Evolutionary conservation across 2,113 vertebrate species (phyloP).

Genomic region (Nannobrachium achirus): DNA sequence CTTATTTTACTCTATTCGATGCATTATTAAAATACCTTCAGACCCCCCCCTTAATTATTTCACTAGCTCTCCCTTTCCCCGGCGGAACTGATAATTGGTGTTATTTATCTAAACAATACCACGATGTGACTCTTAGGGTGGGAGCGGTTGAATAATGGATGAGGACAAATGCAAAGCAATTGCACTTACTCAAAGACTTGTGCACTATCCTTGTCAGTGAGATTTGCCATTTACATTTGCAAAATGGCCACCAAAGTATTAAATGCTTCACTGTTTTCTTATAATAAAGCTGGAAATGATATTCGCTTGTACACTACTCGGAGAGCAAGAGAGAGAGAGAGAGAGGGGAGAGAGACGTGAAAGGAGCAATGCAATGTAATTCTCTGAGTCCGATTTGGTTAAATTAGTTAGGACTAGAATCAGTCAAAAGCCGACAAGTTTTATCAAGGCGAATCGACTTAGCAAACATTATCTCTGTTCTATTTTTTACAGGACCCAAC

Average conservation of each 20-base stretch:
- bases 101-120: slow-evolving; percentile 81
- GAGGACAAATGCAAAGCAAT: slow-evolving; percentile 74
- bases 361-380: too few species aligned
- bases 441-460: too few species aligned
- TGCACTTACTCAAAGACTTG: slow-evolving; percentile 65
- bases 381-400: slow-evolving; percentile 48
- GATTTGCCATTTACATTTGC: slow-evolving; percentile 37
- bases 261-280: slow-evolving; percentile 50
- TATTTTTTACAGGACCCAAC: too few species aligned
- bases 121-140: slow-evolving; percentile 59
- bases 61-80: slow-evolving; percentile 52
- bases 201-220: slow-evolving; percentile 47
- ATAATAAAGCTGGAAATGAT: slow-evolving; percentile 56
- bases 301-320: slow-evolving; percentile 53
- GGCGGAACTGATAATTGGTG: slow-evolving; percentile 72
- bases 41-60: slow-evolving; percentile 69
- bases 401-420: slow-evolving; percentile 51
- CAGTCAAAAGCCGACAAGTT: too few species aligned
- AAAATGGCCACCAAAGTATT: slow-evolving; percentile 54
- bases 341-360: too few species aligned
- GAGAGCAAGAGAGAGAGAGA: slow-evolving; percentile 6
- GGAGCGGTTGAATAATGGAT: slow-evolving; percentile 77
- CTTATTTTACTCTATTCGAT: slow-evolving; percentile 59
- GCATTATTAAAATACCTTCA: slow-evolving; percentile 71
- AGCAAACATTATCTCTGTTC: too few species aligned